Conservation (phyloP, 2,888 invertebrate genomes). For the Acutogordius australiensis region DNA sequence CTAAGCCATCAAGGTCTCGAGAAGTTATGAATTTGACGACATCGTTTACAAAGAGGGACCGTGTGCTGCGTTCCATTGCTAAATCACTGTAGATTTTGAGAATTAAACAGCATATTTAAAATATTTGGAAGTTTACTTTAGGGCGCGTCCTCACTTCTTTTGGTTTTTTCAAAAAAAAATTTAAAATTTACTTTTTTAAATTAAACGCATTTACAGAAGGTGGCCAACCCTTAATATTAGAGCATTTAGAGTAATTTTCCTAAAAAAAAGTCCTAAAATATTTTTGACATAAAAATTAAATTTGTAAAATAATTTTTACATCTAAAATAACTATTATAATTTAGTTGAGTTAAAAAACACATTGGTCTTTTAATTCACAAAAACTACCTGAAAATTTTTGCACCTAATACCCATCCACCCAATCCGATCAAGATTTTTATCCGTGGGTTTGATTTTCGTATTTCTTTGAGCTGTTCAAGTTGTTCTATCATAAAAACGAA, state of each 20-base stretch:
- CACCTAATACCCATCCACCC: conserved; percentile 6
- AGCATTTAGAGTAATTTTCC: too few species aligned
- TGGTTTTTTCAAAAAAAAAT: too few species aligned
- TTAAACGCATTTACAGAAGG: too few species aligned
- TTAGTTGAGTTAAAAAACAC: background rate
- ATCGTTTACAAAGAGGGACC: background rate
- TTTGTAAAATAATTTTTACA: background rate
- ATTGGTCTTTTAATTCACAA: too few species aligned
- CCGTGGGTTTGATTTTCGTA: background rate
- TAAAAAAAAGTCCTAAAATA: background rate
- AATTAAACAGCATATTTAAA: too few species aligned
- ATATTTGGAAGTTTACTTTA: too few species aligned
- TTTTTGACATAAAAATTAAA: background rate
- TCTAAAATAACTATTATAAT: background rate
- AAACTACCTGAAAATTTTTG: conserved; percentile 5
- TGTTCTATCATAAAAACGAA: background rate
- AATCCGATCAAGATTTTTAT: background rate
- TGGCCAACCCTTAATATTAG: too few species aligned
- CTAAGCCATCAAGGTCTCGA: background rate
- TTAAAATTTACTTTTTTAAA: too few species aligned
- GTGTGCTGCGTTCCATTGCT: background rate
- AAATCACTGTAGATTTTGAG: too few species aligned
- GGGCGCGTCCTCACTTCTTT: too few species aligned
- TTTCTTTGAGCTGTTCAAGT: background rate
- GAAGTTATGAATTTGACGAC: background rate